Percentiles rank a stretch among this genome's conserved stretches.
These are phyloP conservation scores for Strix uralensis DNA, from an alignment of 2,113 vertebrate species.

Conservation along the genomic window DNA sequence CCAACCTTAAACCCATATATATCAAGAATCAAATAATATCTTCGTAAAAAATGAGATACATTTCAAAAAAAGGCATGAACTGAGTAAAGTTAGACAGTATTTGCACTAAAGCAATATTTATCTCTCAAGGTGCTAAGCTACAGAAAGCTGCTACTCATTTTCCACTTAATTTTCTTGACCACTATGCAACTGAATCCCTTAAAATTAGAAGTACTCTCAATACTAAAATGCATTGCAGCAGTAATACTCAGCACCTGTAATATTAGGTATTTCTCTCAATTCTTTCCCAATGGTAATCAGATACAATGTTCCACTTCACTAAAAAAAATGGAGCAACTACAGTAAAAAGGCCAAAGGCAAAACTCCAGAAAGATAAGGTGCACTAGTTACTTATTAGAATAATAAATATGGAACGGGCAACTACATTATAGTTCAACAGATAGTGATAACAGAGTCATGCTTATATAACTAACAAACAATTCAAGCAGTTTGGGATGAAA, in stretches of 20 bases:
- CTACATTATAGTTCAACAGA: not conserved
- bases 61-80: not conserved
- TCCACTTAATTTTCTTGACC: not conserved
- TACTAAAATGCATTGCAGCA: not conserved
- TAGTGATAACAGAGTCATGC: not conserved
- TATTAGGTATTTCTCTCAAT: not conserved
- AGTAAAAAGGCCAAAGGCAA: not conserved
- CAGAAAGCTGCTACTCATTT: not conserved
- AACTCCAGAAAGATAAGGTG: not conserved
- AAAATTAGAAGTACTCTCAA: not conserved
- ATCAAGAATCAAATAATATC: not conserved
- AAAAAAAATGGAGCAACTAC: not conserved
- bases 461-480: not conserved
- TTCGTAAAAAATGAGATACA: not conserved
- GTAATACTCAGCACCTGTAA: not conserved
- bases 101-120: not conserved
- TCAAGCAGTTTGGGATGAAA: not conserved
- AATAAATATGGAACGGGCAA: not conserved
- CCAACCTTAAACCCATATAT: not conserved
- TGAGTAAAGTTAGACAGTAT: not conserved
- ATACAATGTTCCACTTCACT: not conserved
- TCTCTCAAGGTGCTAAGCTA: not conserved
- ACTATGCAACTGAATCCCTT: not conserved
- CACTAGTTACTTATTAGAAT: not conserved
- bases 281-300: not conserved